Evolutionary conservation across 2,113 vertebrate genomes (phyloP), one percentile per base, ranked within the genome.

Genomic region (Thalassarche chlororhynchos): DNA sequence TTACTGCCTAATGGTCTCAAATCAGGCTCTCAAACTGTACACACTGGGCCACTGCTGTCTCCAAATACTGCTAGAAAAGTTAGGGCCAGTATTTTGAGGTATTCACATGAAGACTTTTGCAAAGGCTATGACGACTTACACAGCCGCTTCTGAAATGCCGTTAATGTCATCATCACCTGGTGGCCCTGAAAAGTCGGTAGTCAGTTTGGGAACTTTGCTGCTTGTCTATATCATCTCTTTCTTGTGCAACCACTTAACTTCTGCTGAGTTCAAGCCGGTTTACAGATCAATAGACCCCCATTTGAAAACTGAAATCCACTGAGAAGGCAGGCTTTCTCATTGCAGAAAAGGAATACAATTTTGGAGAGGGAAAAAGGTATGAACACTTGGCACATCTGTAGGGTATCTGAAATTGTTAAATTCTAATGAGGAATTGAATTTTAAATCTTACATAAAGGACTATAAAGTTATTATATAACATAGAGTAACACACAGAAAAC

Each of bases 71-170:
- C 69, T 44, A 17, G 13, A 16, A 16, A 60, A 44, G 19, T 8
- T 31, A 32, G 18, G 49, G 79, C 46, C n/a, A 14, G 17, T 10
- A 21, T 40, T 68, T 23, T 23, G 52, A 68, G 47, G 18, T 21
- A 9, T 2, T 5, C 42, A 12, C 0, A 0, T 14, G 24, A 47
- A 71, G n/a, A 28, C 24, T 49, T 80, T 0, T 23, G 36, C 40
- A 54, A 65, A 69, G 51, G 74, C 23, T 74, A 2, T 32, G 21
- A 17, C 2, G 3, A 21, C 52, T n/a, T 31, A 20, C 1, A 1
- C 23, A 49, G 72, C 28, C 28, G 8, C 31, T 62, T 60, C 46
- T 79, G 46, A 36, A 58, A 64, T 54, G 54, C 72, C 8, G 1
- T n/a, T 71, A 13, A 4, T 38, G 70, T 55, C 42, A 14, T 32